phyloP scores from a whole-genome alignment of 2,113 vertebrate species.

The Lates calcarifer region DNA sequence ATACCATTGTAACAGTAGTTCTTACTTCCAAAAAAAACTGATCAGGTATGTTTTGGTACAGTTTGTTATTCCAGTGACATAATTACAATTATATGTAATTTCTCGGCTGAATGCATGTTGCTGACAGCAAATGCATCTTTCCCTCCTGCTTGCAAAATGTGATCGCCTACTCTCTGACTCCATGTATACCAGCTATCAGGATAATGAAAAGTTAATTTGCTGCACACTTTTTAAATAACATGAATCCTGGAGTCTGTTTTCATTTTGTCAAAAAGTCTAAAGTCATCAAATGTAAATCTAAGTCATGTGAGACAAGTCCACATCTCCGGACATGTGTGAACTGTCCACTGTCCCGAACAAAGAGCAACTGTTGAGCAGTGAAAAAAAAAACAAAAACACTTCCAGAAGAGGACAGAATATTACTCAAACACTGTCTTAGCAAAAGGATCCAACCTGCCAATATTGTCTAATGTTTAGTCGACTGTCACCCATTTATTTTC shows the following conservation, averaged over 20 bases:
- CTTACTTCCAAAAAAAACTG: not conserved
- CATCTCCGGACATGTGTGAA: not conserved
- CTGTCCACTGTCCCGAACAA: not conserved
- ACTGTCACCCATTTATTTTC: constrained; percentile 9
- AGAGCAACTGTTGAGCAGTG: not conserved
- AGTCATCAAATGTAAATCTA: not conserved
- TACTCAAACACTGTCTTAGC: constrained; percentile 27
- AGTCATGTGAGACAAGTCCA: not conserved
- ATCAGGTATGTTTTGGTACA: not conserved
- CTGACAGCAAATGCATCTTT: not conserved
- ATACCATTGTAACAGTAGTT: too few species aligned
- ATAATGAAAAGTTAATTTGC: not conserved
- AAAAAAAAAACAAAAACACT: not conserved
- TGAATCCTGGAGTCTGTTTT: not conserved
- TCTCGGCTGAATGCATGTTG: not conserved
- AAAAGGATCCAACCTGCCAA: constrained; percentile 3
- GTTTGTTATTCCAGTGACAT: too few species aligned
- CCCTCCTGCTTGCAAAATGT: not conserved
- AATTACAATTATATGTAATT: not conserved
- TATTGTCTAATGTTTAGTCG: constrained; percentile 37
- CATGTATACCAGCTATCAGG: not conserved
- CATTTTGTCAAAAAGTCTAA: not conserved
- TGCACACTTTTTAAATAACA: not conserved
- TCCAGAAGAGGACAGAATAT: not conserved
- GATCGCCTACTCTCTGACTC: not conserved